Evolutionary conservation across 2,113 vertebrate genomes (phyloP).

Genomic region (Ranitomeya imitator): DNA sequence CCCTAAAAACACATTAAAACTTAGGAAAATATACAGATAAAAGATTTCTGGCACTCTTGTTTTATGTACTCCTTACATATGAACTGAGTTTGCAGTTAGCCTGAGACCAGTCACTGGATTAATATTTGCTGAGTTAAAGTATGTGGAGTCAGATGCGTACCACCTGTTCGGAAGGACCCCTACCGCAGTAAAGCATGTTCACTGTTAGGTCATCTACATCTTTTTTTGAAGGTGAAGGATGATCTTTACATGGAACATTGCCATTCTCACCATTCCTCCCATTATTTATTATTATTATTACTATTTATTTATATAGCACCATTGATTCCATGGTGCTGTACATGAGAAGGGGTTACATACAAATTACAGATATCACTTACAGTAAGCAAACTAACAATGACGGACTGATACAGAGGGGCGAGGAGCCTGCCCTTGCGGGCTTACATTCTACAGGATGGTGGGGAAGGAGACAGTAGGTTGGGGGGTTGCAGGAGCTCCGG

Average conservation of each 20-base stretch:
- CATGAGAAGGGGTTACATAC: no score
- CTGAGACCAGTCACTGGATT: not conserved
- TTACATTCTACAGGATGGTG: no score
- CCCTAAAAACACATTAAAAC: constrained; percentile 16
- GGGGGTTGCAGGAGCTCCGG: no score
- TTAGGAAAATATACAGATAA: not conserved
- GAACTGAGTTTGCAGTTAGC: not conserved
- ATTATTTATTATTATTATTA: not conserved
- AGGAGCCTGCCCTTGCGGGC: no score
- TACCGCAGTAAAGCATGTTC: not conserved
- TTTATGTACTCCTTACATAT: not conserved
- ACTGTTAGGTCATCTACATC: not conserved
- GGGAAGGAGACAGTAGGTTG: no score
- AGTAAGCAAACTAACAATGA: no score
- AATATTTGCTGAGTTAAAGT: not conserved
- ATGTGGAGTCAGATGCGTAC: constrained; percentile 1
- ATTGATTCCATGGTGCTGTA: no score
- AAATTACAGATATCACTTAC: no score
- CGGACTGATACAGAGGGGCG: no score
- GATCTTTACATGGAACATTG: not conserved
- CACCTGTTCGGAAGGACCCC: not conserved
- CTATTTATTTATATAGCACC: no score
- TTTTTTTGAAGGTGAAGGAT: not conserved
- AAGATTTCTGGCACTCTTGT: not conserved
- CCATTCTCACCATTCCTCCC: not conserved